Conservation (phyloP, 37 sponge, comb jelly and placozoan genomes). For the Petrosia ficiformis region DNA sequence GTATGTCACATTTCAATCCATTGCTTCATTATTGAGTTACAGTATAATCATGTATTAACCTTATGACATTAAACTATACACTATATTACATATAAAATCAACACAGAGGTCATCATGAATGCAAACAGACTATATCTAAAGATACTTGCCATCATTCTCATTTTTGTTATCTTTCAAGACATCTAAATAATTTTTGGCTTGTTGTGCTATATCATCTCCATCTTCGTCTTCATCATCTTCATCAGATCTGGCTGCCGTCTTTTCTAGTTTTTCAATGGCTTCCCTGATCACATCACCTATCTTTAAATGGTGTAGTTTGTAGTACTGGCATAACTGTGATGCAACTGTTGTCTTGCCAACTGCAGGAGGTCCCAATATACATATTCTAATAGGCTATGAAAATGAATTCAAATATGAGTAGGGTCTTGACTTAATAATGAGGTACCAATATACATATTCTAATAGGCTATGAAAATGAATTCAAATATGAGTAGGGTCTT, state of each 20-base stretch:
- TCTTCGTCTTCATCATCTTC: conserved; percentile 75
- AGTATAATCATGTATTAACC: too few species aligned
- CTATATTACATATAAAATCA: too few species aligned
- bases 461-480: conserved; percentile 52
- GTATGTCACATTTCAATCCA: too few species aligned
- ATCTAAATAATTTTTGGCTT: conserved; percentile 81
- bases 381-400: conserved; percentile 67
- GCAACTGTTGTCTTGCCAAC: conserved; percentile 76
- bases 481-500: conserved; percentile 39
- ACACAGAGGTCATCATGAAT: too few species aligned
- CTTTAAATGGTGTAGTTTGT: conserved; percentile 91
- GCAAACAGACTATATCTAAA: too few species aligned
- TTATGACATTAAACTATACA: too few species aligned
- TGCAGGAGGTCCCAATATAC: conserved; percentile 90
- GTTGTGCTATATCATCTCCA: conserved; percentile 78
- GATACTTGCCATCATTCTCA: conserved; percentile 65
- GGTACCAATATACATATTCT: conserved; percentile 85
- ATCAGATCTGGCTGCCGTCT: conserved; percentile 35
- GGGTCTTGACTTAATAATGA: conserved; percentile 81
- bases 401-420: not conserved
- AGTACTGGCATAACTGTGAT: conserved; percentile 78
- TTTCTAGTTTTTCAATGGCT: conserved; percentile 65
- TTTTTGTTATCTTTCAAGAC: conserved; percentile 72
- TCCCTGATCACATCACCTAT: conserved; percentile 82
- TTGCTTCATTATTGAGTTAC: too few species aligned